These are phyloP conservation scores for Syritta pipiens DNA, from an alignment of 2,888 invertebrate genomes.

Conservation along the genomic window DNA sequence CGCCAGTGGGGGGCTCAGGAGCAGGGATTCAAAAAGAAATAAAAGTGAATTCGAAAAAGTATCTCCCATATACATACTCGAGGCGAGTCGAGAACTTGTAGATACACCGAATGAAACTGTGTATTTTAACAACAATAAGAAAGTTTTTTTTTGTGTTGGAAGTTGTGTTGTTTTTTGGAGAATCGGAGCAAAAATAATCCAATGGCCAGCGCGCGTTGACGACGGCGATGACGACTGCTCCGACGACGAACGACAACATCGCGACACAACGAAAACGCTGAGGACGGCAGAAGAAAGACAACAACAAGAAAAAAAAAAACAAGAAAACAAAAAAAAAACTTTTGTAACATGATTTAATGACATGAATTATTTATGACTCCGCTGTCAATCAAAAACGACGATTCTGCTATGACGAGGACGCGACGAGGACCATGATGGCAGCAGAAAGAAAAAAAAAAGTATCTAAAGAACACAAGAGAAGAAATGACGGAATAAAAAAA, in stretches of 20 bases:
- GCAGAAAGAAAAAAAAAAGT: constrained; percentile 40
- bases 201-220: constrained; percentile 43
- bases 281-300: constrained; percentile 42
- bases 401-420: constrained; percentile 79
- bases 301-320: constrained; percentile 68
- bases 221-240: constrained; percentile 8
- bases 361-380: constrained; percentile 80
- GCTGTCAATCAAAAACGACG: constrained; percentile 80
- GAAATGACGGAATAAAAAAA: constrained; percentile 41
- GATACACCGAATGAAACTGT: constrained; percentile 43
- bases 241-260: constrained; percentile 34
- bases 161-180: constrained; percentile 56
- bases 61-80: constrained; percentile 16
- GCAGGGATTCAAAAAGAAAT: constrained; percentile 2
- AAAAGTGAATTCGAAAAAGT: neutral
- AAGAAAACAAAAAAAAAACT: constrained; percentile 72
- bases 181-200: constrained; percentile 67
- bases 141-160: constrained; percentile 44
- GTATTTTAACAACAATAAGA: constrained; percentile 67
- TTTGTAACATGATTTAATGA: constrained; percentile 80
- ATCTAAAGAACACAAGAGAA: constrained; percentile 46
- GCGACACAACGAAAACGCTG: constrained; percentile 51
- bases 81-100: constrained; percentile 34
- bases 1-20: neutral
- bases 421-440: constrained; percentile 64